Percentiles rank a stretch among this genome's conserved stretches.
These are phyloP conservation scores for Seladonia tumulorum DNA, from an alignment of 2,888 invertebrate species.

Conservation along the genomic window DNA sequence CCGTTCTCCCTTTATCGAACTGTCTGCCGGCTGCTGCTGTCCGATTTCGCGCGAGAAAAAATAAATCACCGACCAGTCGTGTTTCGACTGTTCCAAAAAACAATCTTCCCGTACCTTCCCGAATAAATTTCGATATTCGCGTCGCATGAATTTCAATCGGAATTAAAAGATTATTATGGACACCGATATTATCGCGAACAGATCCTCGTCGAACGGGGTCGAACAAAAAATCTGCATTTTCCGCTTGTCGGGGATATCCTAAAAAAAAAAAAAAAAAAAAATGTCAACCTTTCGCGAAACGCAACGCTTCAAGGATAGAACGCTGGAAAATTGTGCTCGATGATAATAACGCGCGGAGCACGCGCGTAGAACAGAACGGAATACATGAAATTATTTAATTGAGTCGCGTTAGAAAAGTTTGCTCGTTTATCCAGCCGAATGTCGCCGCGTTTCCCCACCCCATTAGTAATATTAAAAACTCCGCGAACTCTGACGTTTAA, in stretches of 20 bases:
- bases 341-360: not conserved
- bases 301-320: not conserved
- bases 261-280: no score
- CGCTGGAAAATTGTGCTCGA: not conserved
- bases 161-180: not conserved
- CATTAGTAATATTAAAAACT: conserved; percentile 14
- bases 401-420: conserved; percentile 7
- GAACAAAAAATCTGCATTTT: not conserved
- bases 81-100: not conserved
- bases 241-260: not conserved
- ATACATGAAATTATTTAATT: conserved; percentile 9
- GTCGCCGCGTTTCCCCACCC: not conserved
- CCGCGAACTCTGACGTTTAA: not conserved
- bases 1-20: not conserved
- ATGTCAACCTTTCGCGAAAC: not conserved
- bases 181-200: not conserved
- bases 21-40: not conserved
- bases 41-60: not conserved
- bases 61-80: not conserved
- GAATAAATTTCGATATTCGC: not conserved
- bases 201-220: not conserved
- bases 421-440: not conserved
- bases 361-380: not conserved
- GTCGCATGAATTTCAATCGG: not conserved
- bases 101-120: not conserved